phyloP scores from a whole-genome alignment of 2,113 vertebrate genomes.

The Scytalopus superciliaris region DNA sequence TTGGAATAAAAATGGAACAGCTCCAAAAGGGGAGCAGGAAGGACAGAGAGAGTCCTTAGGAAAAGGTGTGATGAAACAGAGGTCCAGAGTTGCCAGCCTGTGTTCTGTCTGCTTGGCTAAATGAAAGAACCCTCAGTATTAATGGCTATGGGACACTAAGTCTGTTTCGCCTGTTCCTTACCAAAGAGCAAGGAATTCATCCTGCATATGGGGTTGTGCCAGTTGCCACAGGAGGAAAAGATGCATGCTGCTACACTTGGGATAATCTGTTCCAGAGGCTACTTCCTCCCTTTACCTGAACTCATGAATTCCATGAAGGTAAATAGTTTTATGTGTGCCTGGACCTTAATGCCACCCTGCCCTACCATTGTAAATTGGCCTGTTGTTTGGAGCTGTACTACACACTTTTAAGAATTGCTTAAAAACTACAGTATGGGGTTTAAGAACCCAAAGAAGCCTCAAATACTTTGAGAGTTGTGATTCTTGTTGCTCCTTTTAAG shows the following conservation, averaged over 20 bases:
- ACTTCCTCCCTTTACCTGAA: background rate
- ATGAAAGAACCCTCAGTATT: background rate
- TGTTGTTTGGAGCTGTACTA: background rate
- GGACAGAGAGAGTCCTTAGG: background rate
- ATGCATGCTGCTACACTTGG: background rate
- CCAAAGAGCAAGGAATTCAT: background rate
- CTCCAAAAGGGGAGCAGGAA: background rate
- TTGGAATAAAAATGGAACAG: background rate
- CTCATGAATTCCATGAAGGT: background rate
- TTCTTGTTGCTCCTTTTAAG: background rate
- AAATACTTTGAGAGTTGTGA: background rate
- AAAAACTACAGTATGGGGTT: background rate
- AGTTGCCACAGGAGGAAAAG: background rate
- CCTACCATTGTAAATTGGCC: accelerated
- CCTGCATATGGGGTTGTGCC: background rate
- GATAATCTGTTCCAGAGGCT: background rate
- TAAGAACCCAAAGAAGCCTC: background rate
- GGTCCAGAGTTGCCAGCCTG: background rate
- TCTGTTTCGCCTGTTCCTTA: background rate
- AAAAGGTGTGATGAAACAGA: background rate
- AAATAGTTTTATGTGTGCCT: background rate
- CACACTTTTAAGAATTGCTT: background rate
- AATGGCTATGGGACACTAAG: background rate
- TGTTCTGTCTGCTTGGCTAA: background rate
- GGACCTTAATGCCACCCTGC: background rate